Evolutionary conservation across 2,888 invertebrate species (phyloP), one percentile per base, ranked within the genome.

Genomic region (Fabriciana adippe): DNA sequence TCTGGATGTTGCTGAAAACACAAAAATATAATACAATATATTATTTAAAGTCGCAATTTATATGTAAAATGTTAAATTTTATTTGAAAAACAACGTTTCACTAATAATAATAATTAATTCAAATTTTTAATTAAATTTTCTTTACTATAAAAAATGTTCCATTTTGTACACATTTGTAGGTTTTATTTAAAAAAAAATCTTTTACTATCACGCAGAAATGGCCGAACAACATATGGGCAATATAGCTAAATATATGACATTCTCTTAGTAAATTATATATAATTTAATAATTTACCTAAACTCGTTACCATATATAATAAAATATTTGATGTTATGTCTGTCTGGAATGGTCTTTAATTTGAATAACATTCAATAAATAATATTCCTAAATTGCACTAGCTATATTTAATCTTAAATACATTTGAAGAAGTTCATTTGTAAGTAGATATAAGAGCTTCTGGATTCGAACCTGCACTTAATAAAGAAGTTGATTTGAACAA

Each of bases 341-440:
- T 73, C 64, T 88, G 89, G 89, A 89, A 89, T 89, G 88, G 83
- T 80, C 75, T 76, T 79, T 75, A 79, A 76, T 79, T 79, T 76
- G 76, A 79, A 80, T 74, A 78, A 82, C 80, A 77, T 80, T 67
- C 35, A 82, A 83, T 85, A 85, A 84, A 84, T 85, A 82, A 81
- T 81, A 84, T 75, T 78, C 72, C 86, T 88, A 88, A 87, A 89
- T 89, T 89, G 84, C 83, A 85, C 89, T 89, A 89, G 75, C 88
- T 88, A 88, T 79, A 80, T 81, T 80, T 67, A 70, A 45, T 53
- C 48, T 67, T 64, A 71, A 64, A 50, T 65, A 62, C 26, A 55
- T 56, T 35, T 62, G 41, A 35, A 61, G 18, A 15, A 53, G 35
- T 41, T 11, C 35, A 41, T 8, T 41, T 41, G 35, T 41, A 41